A percentile compares a stretch with the other conserved stretches of the same genome.
These are phyloP conservation scores for Bettongia penicillata DNA, from an alignment of 2,113 vertebrate species.

Conservation along the genomic window DNA sequence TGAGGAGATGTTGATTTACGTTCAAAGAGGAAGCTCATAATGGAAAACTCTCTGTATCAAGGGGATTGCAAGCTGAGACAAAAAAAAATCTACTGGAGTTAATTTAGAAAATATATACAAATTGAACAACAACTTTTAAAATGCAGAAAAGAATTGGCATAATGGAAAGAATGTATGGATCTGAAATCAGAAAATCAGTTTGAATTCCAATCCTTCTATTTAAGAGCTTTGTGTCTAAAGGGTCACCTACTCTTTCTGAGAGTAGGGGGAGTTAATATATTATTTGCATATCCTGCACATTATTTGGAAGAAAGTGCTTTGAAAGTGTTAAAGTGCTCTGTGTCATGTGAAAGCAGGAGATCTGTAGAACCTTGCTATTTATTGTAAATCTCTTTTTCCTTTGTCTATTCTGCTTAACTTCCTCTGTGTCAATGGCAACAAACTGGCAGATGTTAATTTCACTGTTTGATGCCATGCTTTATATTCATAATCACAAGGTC, in stretches of 20 bases:
- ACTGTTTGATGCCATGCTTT: neutral
- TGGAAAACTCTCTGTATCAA: neutral
- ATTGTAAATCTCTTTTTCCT: neutral
- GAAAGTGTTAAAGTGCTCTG: neutral
- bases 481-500: neutral
- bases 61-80: neutral
- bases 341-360: neutral
- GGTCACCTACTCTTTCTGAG: neutral
- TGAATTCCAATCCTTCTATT: neutral
- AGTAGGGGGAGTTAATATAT: neutral
- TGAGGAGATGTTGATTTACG: neutral
- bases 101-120: neutral
- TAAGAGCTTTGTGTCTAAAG: no score
- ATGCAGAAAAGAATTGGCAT: neutral
- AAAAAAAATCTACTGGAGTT: neutral
- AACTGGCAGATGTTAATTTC: neutral
- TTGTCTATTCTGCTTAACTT: neutral
- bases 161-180: neutral
- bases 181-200: neutral
- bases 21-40: neutral
- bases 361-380: neutral
- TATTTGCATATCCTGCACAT: neutral
- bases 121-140: neutral
- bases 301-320: neutral
- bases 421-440: neutral